Base-by-base conservation (phyloP, 2,888 invertebrate species). In the Melinopterus prodromus region DNA sequence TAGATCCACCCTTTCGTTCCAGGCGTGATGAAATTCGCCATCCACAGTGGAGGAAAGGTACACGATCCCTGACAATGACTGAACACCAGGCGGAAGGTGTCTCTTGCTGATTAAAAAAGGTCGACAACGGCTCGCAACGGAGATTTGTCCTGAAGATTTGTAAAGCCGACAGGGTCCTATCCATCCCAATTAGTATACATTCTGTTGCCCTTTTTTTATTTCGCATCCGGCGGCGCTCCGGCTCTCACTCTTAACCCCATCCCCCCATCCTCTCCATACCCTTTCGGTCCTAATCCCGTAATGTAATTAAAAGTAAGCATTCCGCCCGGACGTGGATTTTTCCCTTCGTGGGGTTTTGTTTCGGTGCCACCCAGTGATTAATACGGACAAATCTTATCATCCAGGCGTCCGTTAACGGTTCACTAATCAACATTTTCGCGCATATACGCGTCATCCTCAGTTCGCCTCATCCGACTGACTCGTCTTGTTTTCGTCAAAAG, bases 141-240 rank as follows among this genome's bases (percentile, higher is more conserved):
- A 79, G 79, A 79, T 79, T 79, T 79, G 79, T 79, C 79, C 38
- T 71, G 26, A 75, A 16, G 71, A 38, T 71, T 71, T 69, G 79
- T 70, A 77, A 79, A 79, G 79, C 76, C 77, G 79, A 76, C 79
- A 71, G 71, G 70, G 36, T 35, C 37, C 79, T 76, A 79, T 79
- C 79, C 79, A 79, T 79, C 76, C 79, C 79, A 79, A 79, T 79
- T 79, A 79, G 76, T 79, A 79, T 76, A 79, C 76, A 76, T 79
- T 76, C 35, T 74, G 74, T 74, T 71, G 71, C 69, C 74, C 26
- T 9, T 69, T 77, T 70, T 77, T 16, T 78, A 74, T 72, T 72
- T 37, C 74, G n/a, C 69, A 69, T 70, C 53, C 69, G 53, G 53
- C 74, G 74, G 53, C 72, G 16, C 15, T 16, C 36, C 14, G 69